A percentile compares a stretch with the other conserved stretches of the same genome.
phyloP scores from a whole-genome alignment of 2,888 invertebrate genomes.

The Volucella inflata region DNA sequence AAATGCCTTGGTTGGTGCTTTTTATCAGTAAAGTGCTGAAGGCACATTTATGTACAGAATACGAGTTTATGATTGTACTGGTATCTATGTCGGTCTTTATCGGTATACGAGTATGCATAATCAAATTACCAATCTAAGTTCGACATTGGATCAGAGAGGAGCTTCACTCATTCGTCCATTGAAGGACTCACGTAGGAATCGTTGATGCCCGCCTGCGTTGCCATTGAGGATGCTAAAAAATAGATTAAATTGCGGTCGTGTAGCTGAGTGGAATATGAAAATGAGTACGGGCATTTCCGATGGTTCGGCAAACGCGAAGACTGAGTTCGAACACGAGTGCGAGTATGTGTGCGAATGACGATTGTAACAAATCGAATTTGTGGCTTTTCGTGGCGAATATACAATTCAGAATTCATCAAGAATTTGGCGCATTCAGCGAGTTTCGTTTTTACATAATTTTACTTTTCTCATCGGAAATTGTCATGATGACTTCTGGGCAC shows the following conservation, averaged over 20 bases:
- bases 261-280: slow-evolving; percentile 67
- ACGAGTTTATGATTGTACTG: slow-evolving; percentile 39
- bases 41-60: slow-evolving; percentile 50
- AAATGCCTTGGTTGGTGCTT: slow-evolving; percentile 31
- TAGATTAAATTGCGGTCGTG: slow-evolving; percentile 68
- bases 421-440: slow-evolving; percentile 2
- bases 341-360: slow-evolving; percentile 13
- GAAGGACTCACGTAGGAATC: slow-evolving; percentile 67
- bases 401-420: slow-evolving; percentile 6
- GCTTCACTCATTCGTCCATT: slow-evolving; percentile 41
- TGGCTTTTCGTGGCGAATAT: slow-evolving; percentile 28
- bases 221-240: slow-evolving; percentile 53
- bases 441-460: slow-evolving; percentile 38
- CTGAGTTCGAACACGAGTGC: not conserved
- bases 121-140: slow-evolving; percentile 64
- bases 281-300: slow-evolving; percentile 26
- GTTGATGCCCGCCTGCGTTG: slow-evolving; percentile 45
- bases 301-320: slow-evolving; percentile 6
- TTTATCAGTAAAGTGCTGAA: slow-evolving; percentile 17
- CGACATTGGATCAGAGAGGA: slow-evolving; percentile 24
- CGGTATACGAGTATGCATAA: slow-evolving; percentile 70
- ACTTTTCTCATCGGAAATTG: not conserved
- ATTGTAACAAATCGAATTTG: slow-evolving; percentile 55
- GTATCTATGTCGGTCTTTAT: slow-evolving; percentile 39
- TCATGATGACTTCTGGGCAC: slow-evolving; percentile 3